Percentiles rank a stretch among this genome's conserved stretches.
These are phyloP conservation scores for Tipula lateralis DNA, from an alignment of 2,888 invertebrate genomes.

Conservation along the genomic window DNA sequence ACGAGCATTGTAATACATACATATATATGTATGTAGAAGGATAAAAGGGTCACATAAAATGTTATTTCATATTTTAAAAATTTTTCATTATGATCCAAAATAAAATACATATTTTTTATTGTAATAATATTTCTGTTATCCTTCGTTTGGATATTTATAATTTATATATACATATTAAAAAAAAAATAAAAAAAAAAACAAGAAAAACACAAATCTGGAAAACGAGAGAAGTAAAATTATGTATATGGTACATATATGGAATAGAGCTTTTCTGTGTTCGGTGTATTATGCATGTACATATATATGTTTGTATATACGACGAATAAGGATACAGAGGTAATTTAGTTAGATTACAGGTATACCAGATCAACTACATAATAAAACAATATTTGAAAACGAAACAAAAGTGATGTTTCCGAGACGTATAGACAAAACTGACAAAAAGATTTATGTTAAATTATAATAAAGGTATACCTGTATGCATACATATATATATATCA, in stretches of 20 bases:
- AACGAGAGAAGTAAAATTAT: not conserved
- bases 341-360: slow-evolving; percentile 5
- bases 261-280: not conserved
- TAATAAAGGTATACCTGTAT: not conserved
- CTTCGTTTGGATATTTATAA: not conserved
- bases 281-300: not conserved
- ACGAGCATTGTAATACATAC: not conserved
- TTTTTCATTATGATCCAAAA: slow-evolving; percentile 14
- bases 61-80: not conserved
- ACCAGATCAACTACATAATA: slow-evolving; percentile 1
- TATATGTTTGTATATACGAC: not conserved
- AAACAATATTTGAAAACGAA: not conserved
- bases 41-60: slow-evolving; percentile 15
- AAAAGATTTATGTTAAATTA: not conserved
- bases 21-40: not conserved
- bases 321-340: not conserved
- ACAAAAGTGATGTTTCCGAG: slow-evolving; percentile 11
- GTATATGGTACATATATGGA: too few relatives aligned
- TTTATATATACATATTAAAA: not conserved
- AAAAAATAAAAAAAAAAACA: not conserved
- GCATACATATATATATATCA: too few relatives aligned
- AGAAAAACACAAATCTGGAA: not conserved
- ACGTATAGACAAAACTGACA: not conserved
- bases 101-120: not conserved
- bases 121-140: slow-evolving; percentile 9